Base-by-base conservation (phyloP, 2,113 vertebrate genomes). In the Perognathus longimembris region DNA sequence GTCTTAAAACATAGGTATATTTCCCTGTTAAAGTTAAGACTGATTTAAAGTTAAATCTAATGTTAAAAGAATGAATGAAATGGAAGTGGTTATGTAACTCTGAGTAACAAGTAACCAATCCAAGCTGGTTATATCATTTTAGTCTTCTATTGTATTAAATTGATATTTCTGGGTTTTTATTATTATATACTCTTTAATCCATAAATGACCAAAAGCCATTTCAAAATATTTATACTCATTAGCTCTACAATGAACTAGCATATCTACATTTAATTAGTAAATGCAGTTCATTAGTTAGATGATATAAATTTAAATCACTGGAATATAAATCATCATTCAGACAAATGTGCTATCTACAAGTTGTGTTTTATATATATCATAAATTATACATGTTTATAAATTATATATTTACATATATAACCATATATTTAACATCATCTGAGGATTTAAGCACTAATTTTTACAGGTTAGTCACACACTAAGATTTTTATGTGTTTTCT, bases 1-100 rank as follows among this genome's bases (percentile, higher is more conserved):
- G 10, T 80, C 84, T 91, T 61, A 95, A 74, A 71, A 34, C 34
- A 80, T 40, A 7, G 21, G 45, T 80, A 26, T 18, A 82, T 36
- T 32, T 54, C 50, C 50, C 14, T 54, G 50, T 18, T 54, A 74
- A 95, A 90, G 24, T n/a, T 36, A 73, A 6, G 4, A 59, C 79
- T 69, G 70, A 79, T 79, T 67, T 75, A 84, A 88, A 92, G 76
- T 20, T 80, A n/a, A n/a, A n/a, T n/a, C 9, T 59, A 63, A 76
- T 18, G 11, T 38, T 70, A 40, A n/a, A 89, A 66, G 38, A 76
- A 20, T 26, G 32, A 36, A 69, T 80, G 36, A 22, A 76, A 81
- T 59, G 21, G 15, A 85, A 79, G 7, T 14, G 32, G 8, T 87
- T 76, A 30, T 7, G 8, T 20, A 57, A 40, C 26, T 75, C 7